Evolutionary conservation across 2,888 invertebrate species (phyloP).

Genomic region (Caenorhabditis wallacei): DNA sequence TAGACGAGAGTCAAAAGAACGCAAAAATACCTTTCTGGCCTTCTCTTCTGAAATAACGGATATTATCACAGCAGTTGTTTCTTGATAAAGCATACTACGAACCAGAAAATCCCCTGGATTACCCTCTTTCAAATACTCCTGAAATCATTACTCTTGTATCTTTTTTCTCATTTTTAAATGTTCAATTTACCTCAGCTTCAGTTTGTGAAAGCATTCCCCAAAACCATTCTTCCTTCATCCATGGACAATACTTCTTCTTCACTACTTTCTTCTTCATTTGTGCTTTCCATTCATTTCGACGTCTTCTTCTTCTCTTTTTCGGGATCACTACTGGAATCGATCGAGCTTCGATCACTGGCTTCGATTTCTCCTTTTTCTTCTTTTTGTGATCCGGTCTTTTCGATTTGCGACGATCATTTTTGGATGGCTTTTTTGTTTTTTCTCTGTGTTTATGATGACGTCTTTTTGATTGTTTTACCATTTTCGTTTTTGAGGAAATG

Average conservation of each 20-base stretch:
- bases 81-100: neutral
- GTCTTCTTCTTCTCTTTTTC: slow-evolving; percentile 8
- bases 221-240: slow-evolving; percentile 22
- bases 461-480: slow-evolving; percentile 16
- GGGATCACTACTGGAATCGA: neutral
- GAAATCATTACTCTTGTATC: neutral
- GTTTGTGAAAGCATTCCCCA: slow-evolving; percentile 39
- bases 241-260: slow-evolving; percentile 26
- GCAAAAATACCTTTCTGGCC: neutral
- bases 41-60: neutral
- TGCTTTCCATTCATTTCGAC: slow-evolving; percentile 5
- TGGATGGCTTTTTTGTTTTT: slow-evolving; percentile 17
- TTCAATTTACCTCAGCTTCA: slow-evolving; percentile 34
- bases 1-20: neutral
- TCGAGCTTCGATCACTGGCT: neutral
- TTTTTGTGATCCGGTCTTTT: neutral
- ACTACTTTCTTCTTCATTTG: slow-evolving; percentile 3
- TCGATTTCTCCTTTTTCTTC: neutral
- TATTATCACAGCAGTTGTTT: slow-evolving; percentile 1
- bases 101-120: slow-evolving; percentile 32
- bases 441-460: neutral
- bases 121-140: slow-evolving; percentile 17
- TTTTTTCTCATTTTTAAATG: neutral
- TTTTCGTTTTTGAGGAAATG: neutral
- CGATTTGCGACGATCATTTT: neutral